phyloP scores from a whole-genome alignment of 1,140 invertebrate genomes.

The Trichonephila clavipes region DNA sequence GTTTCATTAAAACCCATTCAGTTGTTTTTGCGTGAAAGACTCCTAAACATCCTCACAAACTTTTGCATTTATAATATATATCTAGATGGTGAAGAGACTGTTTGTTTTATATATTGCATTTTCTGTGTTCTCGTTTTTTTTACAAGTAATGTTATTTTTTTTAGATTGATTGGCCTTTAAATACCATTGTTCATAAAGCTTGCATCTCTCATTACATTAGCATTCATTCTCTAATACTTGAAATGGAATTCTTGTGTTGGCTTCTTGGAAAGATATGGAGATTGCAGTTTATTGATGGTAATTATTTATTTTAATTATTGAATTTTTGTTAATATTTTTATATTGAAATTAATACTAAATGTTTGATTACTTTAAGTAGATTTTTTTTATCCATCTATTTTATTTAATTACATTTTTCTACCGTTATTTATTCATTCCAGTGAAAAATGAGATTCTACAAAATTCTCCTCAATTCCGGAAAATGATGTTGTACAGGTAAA shows the following conservation, averaged over 20 bases:
- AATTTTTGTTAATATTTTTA: not conserved
- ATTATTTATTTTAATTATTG: not conserved
- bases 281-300: constrained; percentile 21
- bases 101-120: no score
- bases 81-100: no score
- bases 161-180: constrained; percentile 66
- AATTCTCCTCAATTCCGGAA: constrained; percentile 46
- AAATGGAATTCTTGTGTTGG: constrained; percentile 71
- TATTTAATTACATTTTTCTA: not conserved
- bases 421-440: constrained; percentile 17
- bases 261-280: constrained; percentile 58
- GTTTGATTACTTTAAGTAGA: no score
- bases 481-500: constrained; percentile 55
- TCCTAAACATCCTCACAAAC: no score
- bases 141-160: not conserved
- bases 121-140: not conserved
- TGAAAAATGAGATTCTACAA: not conserved
- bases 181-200: constrained; percentile 58
- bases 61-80: no score
- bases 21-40: no score
- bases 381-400: no score
- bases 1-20: no score
- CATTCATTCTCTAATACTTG: constrained; percentile 44
- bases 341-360: not conserved
- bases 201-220: constrained; percentile 51